Percentiles rank a stretch among this genome's conserved stretches.
phyloP scores from a whole-genome alignment of 2,113 vertebrate species.

The Oplegnathus fasciatus region DNA sequence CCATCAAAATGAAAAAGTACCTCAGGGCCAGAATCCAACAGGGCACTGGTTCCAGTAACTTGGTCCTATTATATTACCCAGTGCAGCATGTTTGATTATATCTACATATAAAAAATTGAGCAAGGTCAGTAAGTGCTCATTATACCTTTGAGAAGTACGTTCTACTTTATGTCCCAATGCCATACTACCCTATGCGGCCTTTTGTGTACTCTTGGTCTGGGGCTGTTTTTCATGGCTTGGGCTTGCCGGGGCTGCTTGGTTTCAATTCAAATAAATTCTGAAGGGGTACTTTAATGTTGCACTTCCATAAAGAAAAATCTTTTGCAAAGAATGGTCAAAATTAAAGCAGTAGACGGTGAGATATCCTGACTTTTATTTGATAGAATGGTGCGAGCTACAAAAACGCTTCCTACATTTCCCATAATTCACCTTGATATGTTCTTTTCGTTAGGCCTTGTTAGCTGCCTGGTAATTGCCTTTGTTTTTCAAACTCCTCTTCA shows the following conservation, averaged over 20 bases:
- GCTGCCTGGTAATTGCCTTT: not conserved
- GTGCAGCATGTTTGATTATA: conserved; percentile 7
- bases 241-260: too few relatives aligned
- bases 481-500: not conserved
- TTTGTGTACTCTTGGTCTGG: not conserved
- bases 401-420: not conserved
- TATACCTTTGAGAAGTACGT: not conserved
- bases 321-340: not conserved
- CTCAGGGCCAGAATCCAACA: conserved; percentile 10
- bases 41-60: conserved; percentile 3
- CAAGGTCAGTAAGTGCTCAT: not conserved
- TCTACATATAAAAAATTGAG: conserved; percentile 1
- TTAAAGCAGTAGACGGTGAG: not conserved
- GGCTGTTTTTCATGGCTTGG: not conserved
- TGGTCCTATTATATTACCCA: not conserved
- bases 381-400: not conserved
- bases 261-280: too few relatives aligned
- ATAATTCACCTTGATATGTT: not conserved
- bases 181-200: not conserved
- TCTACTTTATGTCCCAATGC: not conserved
- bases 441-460: not conserved
- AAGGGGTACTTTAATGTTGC: not conserved
- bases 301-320: not conserved
- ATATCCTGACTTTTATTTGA: not conserved
- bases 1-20: conserved; percentile 10